Base-by-base conservation (phyloP, 2,888 invertebrate genomes). In the Toxonevra muliebris region DNA sequence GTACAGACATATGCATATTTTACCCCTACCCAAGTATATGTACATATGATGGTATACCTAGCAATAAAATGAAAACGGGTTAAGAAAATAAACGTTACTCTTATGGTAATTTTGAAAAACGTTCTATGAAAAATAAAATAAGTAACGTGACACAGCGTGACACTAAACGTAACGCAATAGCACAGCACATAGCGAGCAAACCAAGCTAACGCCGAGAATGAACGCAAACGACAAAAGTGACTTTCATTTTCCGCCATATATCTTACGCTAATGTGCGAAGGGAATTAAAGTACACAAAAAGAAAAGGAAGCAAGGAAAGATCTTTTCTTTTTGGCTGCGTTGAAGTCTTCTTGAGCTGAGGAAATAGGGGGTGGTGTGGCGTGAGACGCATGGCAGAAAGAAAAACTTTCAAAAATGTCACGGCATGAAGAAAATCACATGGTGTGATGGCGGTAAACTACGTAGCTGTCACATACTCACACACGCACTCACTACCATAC, bases 131-230 rank as follows among this genome's bases (percentile, higher is more conserved):
- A 13, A 68, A 64, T 66, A 73, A 74, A 67, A 74, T 75, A 76
- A 79, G 76, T 74, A 77, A 76, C 78, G 77, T 77, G 78, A 76
- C 78, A 78, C 78, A 79, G 77, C 78, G 73, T 73, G 79, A 75
- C 76, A 76, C 74, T 76, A 73, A 72, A 74, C 65, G 71, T 67
- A 61, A 65, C 60, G 57, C 64, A 61, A 69, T 17, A 58, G 64
- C 15, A 12, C 30, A 30, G 30, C 30, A 30, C 30, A 30, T 30
- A 30, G 30, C 30, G 3, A 30, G 30, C 30, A 2, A 30, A 30
- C 30, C 30, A 30, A 30, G 30, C 30, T 30, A 30, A 30, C 30
- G 30, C 7, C 2, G 30, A 7, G 30, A 30, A 30, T 7, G 30
- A n/a, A 19, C 54, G 50, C 67, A 52, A 59, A 66, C 59, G 57